Percentiles rank a stretch among this genome's conserved stretches.
These are phyloP conservation scores for Drosophila gunungcola DNA, from an alignment of 1,140 invertebrate genomes.

Conservation along the genomic window DNA sequence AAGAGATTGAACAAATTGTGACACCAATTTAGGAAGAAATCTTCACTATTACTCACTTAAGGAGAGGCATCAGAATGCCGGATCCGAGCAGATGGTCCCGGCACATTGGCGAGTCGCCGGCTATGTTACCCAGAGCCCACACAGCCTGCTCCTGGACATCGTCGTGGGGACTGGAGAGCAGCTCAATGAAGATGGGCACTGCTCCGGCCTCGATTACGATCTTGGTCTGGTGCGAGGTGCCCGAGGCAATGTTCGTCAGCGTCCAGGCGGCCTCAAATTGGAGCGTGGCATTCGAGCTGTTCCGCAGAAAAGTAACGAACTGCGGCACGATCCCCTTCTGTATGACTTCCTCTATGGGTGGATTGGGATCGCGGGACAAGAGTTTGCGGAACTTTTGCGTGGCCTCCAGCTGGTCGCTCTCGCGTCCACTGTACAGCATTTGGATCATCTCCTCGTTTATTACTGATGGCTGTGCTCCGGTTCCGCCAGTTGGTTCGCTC, in stretches of 20 bases:
- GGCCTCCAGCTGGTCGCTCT: slow-evolving; percentile 93
- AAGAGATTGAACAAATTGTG: slow-evolving; percentile 49
- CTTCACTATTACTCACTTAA: slow-evolving; percentile 89
- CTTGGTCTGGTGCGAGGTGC: slow-evolving; percentile 96
- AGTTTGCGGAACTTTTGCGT: slow-evolving; percentile 98
- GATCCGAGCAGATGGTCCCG: slow-evolving; percentile 95
- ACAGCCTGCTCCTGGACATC: slow-evolving; percentile 98
- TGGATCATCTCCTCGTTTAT: slow-evolving; percentile 93
- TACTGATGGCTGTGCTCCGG: slow-evolving; percentile 56
- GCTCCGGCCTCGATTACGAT: slow-evolving; percentile 97
- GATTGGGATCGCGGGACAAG: slow-evolving; percentile 97
- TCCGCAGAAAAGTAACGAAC: slow-evolving; percentile 97
- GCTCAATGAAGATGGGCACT: slow-evolving; percentile 95
- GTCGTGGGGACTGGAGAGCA: slow-evolving; percentile 93
- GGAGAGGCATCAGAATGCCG: slow-evolving; percentile 94
- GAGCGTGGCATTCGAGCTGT: slow-evolving; percentile 91
- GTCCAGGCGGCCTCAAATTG: slow-evolving; percentile 99
- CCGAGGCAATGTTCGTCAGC: slow-evolving; percentile 98
- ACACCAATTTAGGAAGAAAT: background rate
- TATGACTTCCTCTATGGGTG: slow-evolving; percentile 99
- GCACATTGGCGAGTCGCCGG: slow-evolving; percentile 97
- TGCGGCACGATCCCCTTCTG: slow-evolving; percentile 97
- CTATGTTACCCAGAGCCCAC: slow-evolving; percentile 97
- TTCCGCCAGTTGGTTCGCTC: slow-evolving; percentile 11
- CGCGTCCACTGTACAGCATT: slow-evolving; percentile 92